These are phyloP conservation scores for Drosophila niveifrons DNA, from an alignment of 2,888 invertebrate genomes.

Conservation along the genomic window DNA sequence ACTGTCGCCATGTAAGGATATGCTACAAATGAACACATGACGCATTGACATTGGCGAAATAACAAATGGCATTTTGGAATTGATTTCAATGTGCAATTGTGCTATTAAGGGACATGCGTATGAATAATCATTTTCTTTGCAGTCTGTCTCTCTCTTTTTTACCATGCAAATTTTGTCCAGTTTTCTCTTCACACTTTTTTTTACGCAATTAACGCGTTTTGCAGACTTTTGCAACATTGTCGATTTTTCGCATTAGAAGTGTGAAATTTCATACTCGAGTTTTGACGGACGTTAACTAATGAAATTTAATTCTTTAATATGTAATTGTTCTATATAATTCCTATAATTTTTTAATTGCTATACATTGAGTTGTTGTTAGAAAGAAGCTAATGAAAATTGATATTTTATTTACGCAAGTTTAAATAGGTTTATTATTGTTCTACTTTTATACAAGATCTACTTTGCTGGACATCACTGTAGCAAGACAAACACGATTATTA, in stretches of 20 bases:
- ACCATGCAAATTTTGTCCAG: neutral
- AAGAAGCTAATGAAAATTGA: neutral
- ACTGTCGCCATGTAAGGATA: conserved; percentile 62
- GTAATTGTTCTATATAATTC: no score
- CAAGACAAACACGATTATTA: neutral
- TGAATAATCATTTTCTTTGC: neutral
- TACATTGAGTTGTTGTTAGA: no score
- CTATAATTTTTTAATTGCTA: no score
- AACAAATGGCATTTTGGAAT: conserved; percentile 14
- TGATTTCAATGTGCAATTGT: conserved; percentile 7
- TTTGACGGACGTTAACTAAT: no score
- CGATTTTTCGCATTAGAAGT: neutral
- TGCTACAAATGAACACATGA: conserved; percentile 39
- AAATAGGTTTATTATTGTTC: neutral
- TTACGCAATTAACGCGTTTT: neutral
- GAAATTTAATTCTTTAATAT: no score
- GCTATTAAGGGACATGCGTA: conserved; percentile 11
- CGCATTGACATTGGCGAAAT: conserved; percentile 31
- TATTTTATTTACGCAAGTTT: neutral
- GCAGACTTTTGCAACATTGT: neutral
- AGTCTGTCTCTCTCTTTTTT: neutral
- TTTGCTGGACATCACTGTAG: conserved; percentile 2
- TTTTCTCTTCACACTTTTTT: neutral
- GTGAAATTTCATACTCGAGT: neutral
- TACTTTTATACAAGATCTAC: neutral